Percentiles rank a stretch among this genome's conserved stretches.
Evolutionary conservation across 2,797 vertebrate genomes (phyloP).

Genomic region (Gallinago stenura): DNA sequence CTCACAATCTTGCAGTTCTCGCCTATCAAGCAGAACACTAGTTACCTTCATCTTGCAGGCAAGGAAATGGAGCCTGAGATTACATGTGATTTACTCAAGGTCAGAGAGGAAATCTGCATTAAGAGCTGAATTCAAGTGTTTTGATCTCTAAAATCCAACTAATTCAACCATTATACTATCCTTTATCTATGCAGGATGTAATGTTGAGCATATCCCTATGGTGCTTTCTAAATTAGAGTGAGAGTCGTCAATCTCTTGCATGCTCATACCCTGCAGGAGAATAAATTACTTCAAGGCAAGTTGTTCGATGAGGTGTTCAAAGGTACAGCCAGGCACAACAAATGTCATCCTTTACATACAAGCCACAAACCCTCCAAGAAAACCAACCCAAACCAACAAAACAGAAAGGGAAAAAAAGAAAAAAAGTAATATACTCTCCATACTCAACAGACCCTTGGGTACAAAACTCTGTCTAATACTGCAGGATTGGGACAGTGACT

Average conservation of each 20-base stretch:
- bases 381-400: background rate
- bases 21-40: background rate
- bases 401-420: background rate
- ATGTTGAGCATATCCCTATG: background rate
- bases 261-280: background rate
- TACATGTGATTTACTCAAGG: slow-evolving; percentile 23
- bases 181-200: background rate
- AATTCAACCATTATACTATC: background rate
- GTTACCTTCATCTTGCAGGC: background rate
- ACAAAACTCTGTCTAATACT: background rate
- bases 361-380: background rate
- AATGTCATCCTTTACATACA: background rate
- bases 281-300: background rate
- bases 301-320: background rate
- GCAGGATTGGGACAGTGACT: background rate
- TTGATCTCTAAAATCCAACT: background rate
- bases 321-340: background rate
- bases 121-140: background rate
- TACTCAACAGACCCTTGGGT: background rate
- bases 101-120: slow-evolving; percentile 5
- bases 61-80: background rate
- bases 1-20: background rate
- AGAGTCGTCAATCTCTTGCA: background rate
- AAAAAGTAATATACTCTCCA: background rate
- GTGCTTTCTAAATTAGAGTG: background rate